A percentile compares a stretch with the other conserved stretches of the same genome.
These are phyloP conservation scores for Dryococelus australis DNA, from an alignment of 2,888 invertebrate species.

Conservation along the genomic window DNA sequence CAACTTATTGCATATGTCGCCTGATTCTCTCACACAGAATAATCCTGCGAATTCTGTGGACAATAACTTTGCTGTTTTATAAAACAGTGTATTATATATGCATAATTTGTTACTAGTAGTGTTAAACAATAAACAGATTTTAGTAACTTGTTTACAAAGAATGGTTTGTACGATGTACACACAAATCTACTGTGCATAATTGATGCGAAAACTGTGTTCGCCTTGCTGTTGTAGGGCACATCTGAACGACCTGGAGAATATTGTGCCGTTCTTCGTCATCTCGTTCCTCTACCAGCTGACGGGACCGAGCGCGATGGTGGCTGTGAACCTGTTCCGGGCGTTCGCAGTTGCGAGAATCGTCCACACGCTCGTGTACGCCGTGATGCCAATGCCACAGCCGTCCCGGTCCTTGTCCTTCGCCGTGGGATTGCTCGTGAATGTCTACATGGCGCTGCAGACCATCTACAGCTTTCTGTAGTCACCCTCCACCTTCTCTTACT, in stretches of 20 bases:
- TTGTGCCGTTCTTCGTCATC: conserved; percentile 69
- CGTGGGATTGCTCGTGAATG: conserved; percentile 58
- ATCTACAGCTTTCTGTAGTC: conserved; percentile 30
- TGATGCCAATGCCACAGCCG: conserved; percentile 69
- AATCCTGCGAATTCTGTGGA: too few relatives aligned
- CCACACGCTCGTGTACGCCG: conserved; percentile 72
- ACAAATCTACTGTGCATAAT: too few relatives aligned
- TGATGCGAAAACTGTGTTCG: background rate
- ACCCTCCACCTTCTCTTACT: background rate
- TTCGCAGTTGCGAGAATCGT: conserved; percentile 65
- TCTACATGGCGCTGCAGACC: conserved; percentile 60
- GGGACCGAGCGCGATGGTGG: conserved; percentile 62
- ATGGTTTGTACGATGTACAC: too few relatives aligned
- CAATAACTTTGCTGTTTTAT: too few relatives aligned
- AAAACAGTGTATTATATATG: too few relatives aligned
- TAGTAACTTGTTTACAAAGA: too few relatives aligned
- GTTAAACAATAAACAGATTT: too few relatives aligned
- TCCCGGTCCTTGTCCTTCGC: conserved; percentile 60
- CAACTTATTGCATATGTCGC: too few relatives aligned
- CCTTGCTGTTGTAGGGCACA: conserved; percentile 65
- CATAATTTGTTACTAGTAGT: too few relatives aligned
- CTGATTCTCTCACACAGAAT: too few relatives aligned
- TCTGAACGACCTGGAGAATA: conserved; percentile 76
- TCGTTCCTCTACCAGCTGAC: conserved; percentile 69
- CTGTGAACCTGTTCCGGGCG: conserved; percentile 64